Evolutionary conservation across 1,140 invertebrate species (phyloP).

Genomic region (Bemisia tabaci): DNA sequence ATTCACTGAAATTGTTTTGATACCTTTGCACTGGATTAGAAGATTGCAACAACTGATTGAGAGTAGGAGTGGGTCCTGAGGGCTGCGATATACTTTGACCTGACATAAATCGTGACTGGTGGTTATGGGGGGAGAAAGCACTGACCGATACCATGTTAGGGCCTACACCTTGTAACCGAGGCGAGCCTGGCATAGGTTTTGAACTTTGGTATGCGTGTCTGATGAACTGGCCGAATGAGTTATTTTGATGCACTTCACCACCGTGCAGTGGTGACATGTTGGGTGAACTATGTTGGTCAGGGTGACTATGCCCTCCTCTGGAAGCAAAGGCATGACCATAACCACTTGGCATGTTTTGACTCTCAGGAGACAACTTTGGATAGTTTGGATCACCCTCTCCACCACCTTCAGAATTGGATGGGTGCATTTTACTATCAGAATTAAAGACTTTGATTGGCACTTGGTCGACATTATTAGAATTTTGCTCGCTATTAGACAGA

Average conservation of each 20-base stretch:
- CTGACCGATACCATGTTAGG: constrained; percentile 22
- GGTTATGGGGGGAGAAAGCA: constrained; percentile 28
- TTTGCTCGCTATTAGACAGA: constrained; percentile 29
- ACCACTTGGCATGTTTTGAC: background rate
- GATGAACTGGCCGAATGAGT: constrained; percentile 12
- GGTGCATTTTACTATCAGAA: constrained; percentile 29
- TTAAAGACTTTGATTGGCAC: constrained; percentile 27
- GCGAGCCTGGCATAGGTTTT: constrained; percentile 24
- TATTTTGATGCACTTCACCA: background rate
- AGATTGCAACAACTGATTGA: constrained; percentile 76
- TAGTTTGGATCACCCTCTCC: constrained; percentile 8
- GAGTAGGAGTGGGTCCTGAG: constrained; percentile 74
- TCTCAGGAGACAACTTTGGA: background rate
- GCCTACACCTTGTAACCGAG: constrained; percentile 29
- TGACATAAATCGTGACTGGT: constrained; percentile 37
- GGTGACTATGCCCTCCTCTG: constrained; percentile 18
- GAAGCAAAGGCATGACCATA: constrained; percentile 7
- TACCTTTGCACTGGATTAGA: constrained; percentile 45
- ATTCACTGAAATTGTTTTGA: constrained; percentile 35
- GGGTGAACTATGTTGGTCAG: constrained; percentile 11
- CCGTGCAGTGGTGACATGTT: constrained; percentile 7
- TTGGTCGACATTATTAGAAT: constrained; percentile 29
- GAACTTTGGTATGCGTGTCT: constrained; percentile 25
- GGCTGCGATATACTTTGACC: constrained; percentile 54
- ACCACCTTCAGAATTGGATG: constrained; percentile 29